Evolutionary conservation across 1,140 invertebrate species (phyloP), one percentile per base, ranked within the genome.

Genomic region (Leptopilina boulardi): DNA sequence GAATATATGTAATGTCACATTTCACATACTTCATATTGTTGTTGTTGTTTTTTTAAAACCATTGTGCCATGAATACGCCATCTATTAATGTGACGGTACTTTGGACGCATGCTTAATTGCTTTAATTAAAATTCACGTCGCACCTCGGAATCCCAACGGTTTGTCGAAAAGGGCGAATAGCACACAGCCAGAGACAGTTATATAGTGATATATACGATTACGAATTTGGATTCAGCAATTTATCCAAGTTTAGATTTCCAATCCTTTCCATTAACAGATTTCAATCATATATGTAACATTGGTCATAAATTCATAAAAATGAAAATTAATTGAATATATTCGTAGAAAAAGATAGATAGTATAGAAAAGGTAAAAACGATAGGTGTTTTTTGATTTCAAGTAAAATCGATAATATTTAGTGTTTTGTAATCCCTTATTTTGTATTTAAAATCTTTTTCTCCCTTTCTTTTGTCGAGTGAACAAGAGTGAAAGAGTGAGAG

Each of bases 71-170:
- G 84, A 86, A 85, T 83, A 84, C 83, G 81, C 82, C 82, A 82
- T 80, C 82, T 84, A 81, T 82, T 84, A 87, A 87, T 84, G 81
- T 84, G 85, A 83, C 83, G 82, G 81, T 77, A 75, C 83, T 85
- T 84, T 80, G 83, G 86, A 87, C 82, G 83, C 82, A 84, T 84
- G 84, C 85, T 87, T 88, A 88, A 88, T 88, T 87, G 87, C 86
- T 88, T 88, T 88, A 87, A 88, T 88, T 88, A 87, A 88, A 88
- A 88, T 87, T 88, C 86, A 87, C 85, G 76, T 78, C 78, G 81
- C 83, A 83, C 82, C 78, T 73, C 84, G 79, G 81, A 80, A 81
- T 82, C 76, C 80, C 78, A 81, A 47, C 72, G 66, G 76, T 71
- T 76, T 79, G 74, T 73, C 80, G 78, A 81, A 81, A 80, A 81